These are phyloP conservation scores for Carassius gibelio DNA, from an alignment of 2,113 vertebrate species.

Conservation along the genomic window DNA sequence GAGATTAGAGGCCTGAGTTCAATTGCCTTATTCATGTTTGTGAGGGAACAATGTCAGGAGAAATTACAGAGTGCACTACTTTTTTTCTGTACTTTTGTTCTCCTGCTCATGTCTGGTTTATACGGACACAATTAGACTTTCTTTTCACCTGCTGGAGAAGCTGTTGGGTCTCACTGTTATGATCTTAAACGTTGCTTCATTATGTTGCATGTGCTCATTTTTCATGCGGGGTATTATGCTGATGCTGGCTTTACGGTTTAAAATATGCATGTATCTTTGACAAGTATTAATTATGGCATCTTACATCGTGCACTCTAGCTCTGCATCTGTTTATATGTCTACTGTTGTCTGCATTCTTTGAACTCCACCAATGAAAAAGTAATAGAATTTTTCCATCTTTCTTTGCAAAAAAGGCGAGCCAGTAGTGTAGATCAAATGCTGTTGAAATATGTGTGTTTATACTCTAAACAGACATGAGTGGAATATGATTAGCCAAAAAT, in stretches of 20 bases:
- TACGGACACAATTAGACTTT: slow-evolving; percentile 6
- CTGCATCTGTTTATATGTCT: neutral
- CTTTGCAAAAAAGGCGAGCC: neutral
- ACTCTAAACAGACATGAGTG: neutral
- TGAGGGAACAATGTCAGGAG: slow-evolving; percentile 64
- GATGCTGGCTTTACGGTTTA: slow-evolving; percentile 7
- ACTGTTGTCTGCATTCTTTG: slow-evolving; percentile 15
- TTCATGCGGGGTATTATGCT: slow-evolving; percentile 10
- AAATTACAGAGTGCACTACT: slow-evolving; percentile 64
- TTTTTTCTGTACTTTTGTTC: slow-evolving; percentile 36
- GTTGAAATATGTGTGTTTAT: neutral
- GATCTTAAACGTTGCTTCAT: slow-evolving; percentile 18
- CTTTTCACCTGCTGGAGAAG: slow-evolving; percentile 28
- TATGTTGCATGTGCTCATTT: slow-evolving; percentile 32
- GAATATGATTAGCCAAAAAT: neutral
- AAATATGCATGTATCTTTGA: slow-evolving; percentile 34
- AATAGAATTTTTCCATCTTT: neutral
- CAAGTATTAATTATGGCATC: slow-evolving; percentile 30
- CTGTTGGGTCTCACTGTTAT: slow-evolving; percentile 12
- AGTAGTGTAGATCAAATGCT: neutral
- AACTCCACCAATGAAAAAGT: neutral
- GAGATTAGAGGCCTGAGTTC: slow-evolving; percentile 61
- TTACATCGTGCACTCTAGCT: slow-evolving; percentile 7
- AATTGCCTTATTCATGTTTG: slow-evolving; percentile 68
- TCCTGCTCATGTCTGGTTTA: slow-evolving; percentile 13